Conservation (phyloP, 2,797 vertebrate species). For the Spinus pinus region DNA sequence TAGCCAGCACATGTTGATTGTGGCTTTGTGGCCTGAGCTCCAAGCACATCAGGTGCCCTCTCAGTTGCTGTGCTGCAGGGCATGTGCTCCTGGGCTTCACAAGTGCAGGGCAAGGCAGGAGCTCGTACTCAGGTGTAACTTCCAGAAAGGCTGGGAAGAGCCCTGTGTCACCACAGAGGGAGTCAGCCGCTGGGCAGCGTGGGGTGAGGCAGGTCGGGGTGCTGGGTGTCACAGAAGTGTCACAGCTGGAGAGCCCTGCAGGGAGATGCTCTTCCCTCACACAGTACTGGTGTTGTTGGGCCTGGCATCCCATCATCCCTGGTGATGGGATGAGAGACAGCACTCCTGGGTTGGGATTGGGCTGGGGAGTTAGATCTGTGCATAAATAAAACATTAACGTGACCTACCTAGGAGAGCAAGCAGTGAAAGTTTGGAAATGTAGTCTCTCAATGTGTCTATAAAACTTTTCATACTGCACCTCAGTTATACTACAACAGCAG, state of each 20-base stretch:
- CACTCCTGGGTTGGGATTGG: not conserved
- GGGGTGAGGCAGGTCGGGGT: rapidly evolving
- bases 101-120: not conserved
- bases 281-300: not conserved
- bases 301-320: not conserved
- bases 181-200: rapidly evolving
- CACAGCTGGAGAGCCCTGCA: not conserved
- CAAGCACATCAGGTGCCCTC: not conserved
- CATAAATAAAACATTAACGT: not conserved
- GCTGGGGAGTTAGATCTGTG: not conserved
- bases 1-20: rapidly evolving
- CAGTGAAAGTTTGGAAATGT: not conserved
- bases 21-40: not conserved
- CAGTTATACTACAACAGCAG: not conserved
- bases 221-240: not conserved
- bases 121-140: rapidly evolving
- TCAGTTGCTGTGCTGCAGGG: not conserved
- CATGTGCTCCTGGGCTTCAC: not conserved
- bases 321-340: not conserved
- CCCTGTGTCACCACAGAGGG: rapidly evolving
- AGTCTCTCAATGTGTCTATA: not conserved
- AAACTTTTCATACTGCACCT: not conserved
- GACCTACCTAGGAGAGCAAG: not conserved
- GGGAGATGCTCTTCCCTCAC: not conserved
- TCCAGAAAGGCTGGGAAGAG: not conserved